Conservation (phyloP, 1,140 invertebrate genomes). For the Atopsyche davidsoni region DNA sequence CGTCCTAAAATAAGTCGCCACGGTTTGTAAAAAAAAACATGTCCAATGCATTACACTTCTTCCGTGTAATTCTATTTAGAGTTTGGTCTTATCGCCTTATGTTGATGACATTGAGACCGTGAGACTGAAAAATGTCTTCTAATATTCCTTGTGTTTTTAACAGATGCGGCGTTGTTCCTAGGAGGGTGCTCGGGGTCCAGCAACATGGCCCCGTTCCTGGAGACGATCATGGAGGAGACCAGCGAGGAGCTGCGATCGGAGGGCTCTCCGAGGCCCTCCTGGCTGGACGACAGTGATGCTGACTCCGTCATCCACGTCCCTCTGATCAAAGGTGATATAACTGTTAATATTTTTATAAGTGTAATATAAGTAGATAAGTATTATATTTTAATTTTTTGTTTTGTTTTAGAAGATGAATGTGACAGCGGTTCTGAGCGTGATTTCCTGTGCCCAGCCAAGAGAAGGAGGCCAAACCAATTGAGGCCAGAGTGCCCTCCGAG, state of each 20-base stretch:
- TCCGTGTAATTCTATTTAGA: no score
- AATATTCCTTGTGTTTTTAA: slow-evolving; percentile 4
- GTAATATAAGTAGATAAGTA: no score
- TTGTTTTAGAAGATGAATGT: slow-evolving; percentile 39
- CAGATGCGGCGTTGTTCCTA: slow-evolving; percentile 26
- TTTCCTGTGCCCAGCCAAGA: slow-evolving; percentile 70
- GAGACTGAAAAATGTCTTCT: no score
- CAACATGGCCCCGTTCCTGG: slow-evolving; percentile 51
- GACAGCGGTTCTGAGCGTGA: slow-evolving; percentile 65
- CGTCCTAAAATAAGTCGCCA: no score
- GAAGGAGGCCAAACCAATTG: slow-evolving; percentile 54
- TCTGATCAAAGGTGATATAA: slow-evolving; percentile 19
- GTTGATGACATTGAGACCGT: no score
- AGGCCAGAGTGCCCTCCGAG: slow-evolving; percentile 36
- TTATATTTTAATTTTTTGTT: no score
- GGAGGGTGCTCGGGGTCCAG: slow-evolving; percentile 36
- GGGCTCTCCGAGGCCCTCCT: slow-evolving; percentile 33
- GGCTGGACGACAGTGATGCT: slow-evolving; percentile 48
- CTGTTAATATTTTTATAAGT: not conserved
- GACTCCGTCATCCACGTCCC: slow-evolving; percentile 45
- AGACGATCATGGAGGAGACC: slow-evolving; percentile 71
- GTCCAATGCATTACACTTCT: no score
- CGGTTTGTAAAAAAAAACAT: no score
- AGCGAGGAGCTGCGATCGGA: slow-evolving; percentile 70
- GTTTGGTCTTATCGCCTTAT: no score